Percentiles rank a stretch among this genome's conserved stretches.
Evolutionary conservation across 2,888 invertebrate species (phyloP).

Genomic region (Geophilus truncorum): DNA sequence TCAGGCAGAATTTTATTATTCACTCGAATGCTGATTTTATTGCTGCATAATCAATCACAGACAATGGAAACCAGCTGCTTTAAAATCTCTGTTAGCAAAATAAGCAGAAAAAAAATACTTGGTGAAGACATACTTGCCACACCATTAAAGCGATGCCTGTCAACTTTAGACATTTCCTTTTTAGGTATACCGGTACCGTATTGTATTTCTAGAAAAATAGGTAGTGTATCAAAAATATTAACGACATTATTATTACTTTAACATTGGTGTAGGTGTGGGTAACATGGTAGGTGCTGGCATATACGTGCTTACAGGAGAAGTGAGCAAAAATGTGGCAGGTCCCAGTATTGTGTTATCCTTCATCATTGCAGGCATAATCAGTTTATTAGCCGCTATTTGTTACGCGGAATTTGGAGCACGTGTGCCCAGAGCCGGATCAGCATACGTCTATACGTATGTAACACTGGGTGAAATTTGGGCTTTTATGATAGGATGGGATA

Average conservation of each 20-base stretch:
- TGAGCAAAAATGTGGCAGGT: constrained; percentile 73
- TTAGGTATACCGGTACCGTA: constrained; percentile 71
- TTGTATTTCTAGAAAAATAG: too few relatives aligned
- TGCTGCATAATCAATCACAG: not conserved
- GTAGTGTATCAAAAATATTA: too few relatives aligned
- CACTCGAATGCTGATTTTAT: not conserved
- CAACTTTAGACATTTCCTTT: constrained; percentile 82
- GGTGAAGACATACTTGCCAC: constrained; percentile 58
- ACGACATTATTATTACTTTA: not conserved
- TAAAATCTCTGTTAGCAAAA: not conserved
- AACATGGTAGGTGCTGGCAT: constrained; percentile 95
- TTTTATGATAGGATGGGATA: constrained; percentile 44
- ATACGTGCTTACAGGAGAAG: constrained; percentile 81
- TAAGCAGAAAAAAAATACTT: constrained; percentile 10
- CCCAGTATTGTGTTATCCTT: constrained; percentile 68
- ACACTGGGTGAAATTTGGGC: constrained; percentile 47
- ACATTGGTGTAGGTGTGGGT: constrained; percentile 78
- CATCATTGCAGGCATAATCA: constrained; percentile 68
- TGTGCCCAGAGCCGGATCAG: constrained; percentile 47
- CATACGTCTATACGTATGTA: constrained; percentile 49
- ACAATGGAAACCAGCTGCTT: not conserved
- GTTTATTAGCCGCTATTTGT: constrained; percentile 69
- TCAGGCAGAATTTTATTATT: too few relatives aligned
- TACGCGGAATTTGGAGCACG: constrained; percentile 54
- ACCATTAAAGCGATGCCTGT: constrained; percentile 77